These are phyloP conservation scores for Pocota personata DNA, from an alignment of 2,888 invertebrate species.

Conservation along the genomic window DNA sequence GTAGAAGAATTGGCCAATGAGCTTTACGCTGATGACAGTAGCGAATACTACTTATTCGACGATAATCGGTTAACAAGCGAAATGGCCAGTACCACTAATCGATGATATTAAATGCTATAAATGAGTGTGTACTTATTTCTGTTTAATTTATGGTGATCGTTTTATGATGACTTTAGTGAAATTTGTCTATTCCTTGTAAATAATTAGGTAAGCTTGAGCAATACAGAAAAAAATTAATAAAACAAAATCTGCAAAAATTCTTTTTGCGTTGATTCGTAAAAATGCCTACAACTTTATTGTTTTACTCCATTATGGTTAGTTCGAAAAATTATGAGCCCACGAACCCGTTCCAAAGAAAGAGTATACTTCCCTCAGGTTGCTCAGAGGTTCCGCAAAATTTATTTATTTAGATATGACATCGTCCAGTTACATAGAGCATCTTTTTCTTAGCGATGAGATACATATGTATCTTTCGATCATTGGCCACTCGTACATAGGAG, in stretches of 20 bases:
- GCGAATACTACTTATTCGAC: conserved; percentile 75
- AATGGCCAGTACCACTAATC: not conserved
- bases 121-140: conserved; percentile 2
- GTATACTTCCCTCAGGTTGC: no score
- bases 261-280: not conserved
- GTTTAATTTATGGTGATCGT: conserved; percentile 39
- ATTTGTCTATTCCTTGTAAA: conserved; percentile 19
- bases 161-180: not conserved
- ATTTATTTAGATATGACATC: no score
- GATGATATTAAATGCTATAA: not conserved
- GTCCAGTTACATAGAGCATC: no score
- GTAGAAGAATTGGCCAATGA: conserved; percentile 78
- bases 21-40: conserved; percentile 74
- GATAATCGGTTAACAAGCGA: conserved; percentile 63
- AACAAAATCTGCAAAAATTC: not conserved
- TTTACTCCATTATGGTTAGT: no score
- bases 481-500: no score
- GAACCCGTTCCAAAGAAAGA: no score
- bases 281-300: no score
- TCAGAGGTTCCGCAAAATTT: no score
- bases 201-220: conserved; percentile 6
- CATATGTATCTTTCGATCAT: no score
- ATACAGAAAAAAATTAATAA: not conserved
- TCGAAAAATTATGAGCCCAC: no score
- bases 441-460: no score